These are phyloP conservation scores for Corydoras maculifer DNA, from an alignment of 2,113 vertebrate species.

Conservation along the genomic window DNA sequence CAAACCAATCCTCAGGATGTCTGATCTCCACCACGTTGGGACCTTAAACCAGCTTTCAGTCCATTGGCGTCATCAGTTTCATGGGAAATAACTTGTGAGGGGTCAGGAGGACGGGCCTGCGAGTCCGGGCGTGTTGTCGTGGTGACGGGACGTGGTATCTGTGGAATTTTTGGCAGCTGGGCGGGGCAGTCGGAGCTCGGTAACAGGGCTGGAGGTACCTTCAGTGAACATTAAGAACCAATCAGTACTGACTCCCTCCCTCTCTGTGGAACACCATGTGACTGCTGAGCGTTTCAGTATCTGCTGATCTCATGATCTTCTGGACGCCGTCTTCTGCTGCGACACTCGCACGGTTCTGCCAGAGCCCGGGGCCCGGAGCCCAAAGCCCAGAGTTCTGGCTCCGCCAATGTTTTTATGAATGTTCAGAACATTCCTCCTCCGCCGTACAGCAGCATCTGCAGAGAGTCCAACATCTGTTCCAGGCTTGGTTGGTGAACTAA, in stretches of 20 bases:
- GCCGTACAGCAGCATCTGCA: conserved; percentile 39
- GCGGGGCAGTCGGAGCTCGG: background rate
- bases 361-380: too few relatives aligned
- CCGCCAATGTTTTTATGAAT: background rate
- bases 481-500: background rate
- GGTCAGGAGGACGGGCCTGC: conserved; percentile 41
- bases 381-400: background rate
- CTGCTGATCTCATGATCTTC: background rate
- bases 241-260: background rate
- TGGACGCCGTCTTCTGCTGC: background rate
- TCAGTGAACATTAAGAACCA: background rate
- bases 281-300: background rate
- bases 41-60: conserved; percentile 41
- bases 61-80: conserved; percentile 30
- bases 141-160: conserved; percentile 39
- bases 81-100: conserved; percentile 42
- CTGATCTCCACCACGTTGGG: too few relatives aligned
- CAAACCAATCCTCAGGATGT: too few relatives aligned
- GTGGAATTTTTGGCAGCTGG: conserved; percentile 35
- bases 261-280: background rate
- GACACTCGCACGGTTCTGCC: background rate
- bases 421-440: conserved; percentile 35
- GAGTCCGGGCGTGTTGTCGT: conserved; percentile 39
- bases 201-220: conserved; percentile 1
- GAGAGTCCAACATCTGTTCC: conserved; percentile 34